These are phyloP conservation scores for Drosophila burlai DNA, from an alignment of 1,140 invertebrate genomes.

Conservation along the genomic window DNA sequence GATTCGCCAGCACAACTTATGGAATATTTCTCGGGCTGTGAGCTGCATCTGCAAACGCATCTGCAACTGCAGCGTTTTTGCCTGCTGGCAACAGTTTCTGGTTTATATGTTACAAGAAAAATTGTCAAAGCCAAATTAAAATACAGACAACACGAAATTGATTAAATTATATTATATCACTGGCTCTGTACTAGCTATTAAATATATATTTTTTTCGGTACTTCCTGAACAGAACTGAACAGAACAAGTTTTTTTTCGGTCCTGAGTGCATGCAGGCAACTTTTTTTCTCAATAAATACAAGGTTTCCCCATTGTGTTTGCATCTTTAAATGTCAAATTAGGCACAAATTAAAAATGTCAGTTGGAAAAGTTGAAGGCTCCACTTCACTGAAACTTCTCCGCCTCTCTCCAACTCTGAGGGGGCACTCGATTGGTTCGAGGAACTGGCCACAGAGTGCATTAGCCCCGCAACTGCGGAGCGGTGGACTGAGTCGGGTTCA, in stretches of 20 bases:
- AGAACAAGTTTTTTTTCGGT: slow-evolving; percentile 40
- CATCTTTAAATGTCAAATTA: slow-evolving; percentile 73
- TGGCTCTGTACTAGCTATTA: slow-evolving; percentile 8
- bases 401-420: slow-evolving; percentile 5
- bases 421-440: slow-evolving; percentile 25
- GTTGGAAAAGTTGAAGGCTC: slow-evolving; percentile 50
- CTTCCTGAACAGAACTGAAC: not conserved
- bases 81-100: slow-evolving; percentile 8
- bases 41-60: slow-evolving; percentile 10
- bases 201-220: slow-evolving; percentile 8
- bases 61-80: slow-evolving; percentile 5
- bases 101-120: slow-evolving; percentile 2
- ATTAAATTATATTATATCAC: not conserved
- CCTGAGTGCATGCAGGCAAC: slow-evolving; percentile 27
- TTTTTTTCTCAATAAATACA: slow-evolving; percentile 39
- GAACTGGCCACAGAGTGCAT: slow-evolving; percentile 46
- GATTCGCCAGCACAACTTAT: slow-evolving; percentile 33
- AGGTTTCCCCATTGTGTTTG: slow-evolving; percentile 1
- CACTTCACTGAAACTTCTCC: slow-evolving; percentile 5
- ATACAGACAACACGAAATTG: not conserved
- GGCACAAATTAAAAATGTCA: slow-evolving; percentile 75
- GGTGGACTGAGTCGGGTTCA: slow-evolving; percentile 1
- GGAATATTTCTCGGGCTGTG: slow-evolving; percentile 15
- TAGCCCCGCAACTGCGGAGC: slow-evolving; percentile 41
- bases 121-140: slow-evolving; percentile 8